Base-by-base conservation (phyloP, 1,140 invertebrate species). In the Microplitis mediator region DNA sequence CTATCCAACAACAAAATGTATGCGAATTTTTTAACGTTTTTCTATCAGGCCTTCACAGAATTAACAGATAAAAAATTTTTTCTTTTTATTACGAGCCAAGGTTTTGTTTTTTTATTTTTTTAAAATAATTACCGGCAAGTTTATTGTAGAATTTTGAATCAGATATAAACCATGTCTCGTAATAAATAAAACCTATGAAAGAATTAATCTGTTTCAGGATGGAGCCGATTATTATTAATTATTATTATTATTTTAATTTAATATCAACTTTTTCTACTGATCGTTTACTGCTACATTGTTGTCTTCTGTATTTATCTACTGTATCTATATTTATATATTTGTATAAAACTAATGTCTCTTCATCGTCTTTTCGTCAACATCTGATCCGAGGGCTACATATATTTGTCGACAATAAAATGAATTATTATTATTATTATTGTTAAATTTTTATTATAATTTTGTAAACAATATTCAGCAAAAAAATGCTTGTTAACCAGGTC, bases 161-260 rank as follows among this genome's bases (percentile, higher is more conserved):
- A 23, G 23, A 32, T 61, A 23, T 34, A 11, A 69, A 16, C 52
- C 51, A 39, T 60, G 54, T 50, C 69, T 74, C 70, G 64, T 71
- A 64, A 56, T 76, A 16, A 51, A 65, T 60, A 74, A 51, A 70
- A 45, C 61, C 62, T 62, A 6, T 56, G 65, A 68, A 56, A 45
- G 69, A 74, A 77, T 85, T 86, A 78, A 75, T 87, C 81, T 87
- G 85, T 87, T 86, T 81, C 85, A 87, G 85, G 85, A 85, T 74
- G 84, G 80, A 83, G 85, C 81, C 73, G 83, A 81, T 79, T 76
- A 74, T 76, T 62, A 62, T 72, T 78, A 74, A 69, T 66, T 72
- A 71, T 62, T 23, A 69, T 63, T 60, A 51, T 64, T 56, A 63
- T 51, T 65, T 65, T 72, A 36, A 45, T 45, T 45, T 45, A 45